Evolutionary conservation across 2,888 invertebrate genomes (phyloP).

Genomic region (Tricholauxania praeusta): DNA sequence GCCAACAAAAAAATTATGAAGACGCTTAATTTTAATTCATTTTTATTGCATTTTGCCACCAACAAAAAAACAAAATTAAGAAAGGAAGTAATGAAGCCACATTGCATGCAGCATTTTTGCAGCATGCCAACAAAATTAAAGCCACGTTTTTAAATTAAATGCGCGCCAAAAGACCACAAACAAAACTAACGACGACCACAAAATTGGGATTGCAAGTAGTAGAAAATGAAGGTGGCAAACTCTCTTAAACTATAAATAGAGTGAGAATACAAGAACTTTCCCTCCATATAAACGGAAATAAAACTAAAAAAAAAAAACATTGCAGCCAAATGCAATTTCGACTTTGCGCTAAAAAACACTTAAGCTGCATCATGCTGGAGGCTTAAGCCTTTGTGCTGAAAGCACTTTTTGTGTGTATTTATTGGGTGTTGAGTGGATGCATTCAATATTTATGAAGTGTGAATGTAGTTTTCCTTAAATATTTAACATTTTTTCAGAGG

Average conservation of each 20-base stretch:
- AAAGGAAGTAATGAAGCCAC: neutral
- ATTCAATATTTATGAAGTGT: too few species aligned
- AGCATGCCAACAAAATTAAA: slow-evolving; percentile 7
- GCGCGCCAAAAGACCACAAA: slow-evolving; percentile 12
- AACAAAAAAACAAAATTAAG: neutral
- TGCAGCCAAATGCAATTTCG: neutral
- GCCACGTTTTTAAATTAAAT: slow-evolving; percentile 21
- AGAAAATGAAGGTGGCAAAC: neutral
- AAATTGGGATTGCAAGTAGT: too few species aligned
- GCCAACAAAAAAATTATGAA: too few species aligned
- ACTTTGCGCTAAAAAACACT: neutral
- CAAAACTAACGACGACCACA: slow-evolving; percentile 3
- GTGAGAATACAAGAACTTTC: neutral
- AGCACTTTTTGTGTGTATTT: too few species aligned
- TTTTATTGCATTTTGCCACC: slow-evolving; percentile 5
- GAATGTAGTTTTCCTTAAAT: too few species aligned
- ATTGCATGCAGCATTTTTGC: neutral
- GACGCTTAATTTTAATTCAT: neutral
- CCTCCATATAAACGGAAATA: too few species aligned
- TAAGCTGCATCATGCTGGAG: neutral
- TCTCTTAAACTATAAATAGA: slow-evolving; percentile 1
- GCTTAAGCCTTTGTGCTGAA: too few species aligned
- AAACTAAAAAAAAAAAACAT: too few species aligned
- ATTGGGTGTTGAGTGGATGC: too few species aligned
- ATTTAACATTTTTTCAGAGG: too few species aligned